Base-by-base conservation (phyloP, 2,888 invertebrate genomes). In the Sipunculus nudus region DNA sequence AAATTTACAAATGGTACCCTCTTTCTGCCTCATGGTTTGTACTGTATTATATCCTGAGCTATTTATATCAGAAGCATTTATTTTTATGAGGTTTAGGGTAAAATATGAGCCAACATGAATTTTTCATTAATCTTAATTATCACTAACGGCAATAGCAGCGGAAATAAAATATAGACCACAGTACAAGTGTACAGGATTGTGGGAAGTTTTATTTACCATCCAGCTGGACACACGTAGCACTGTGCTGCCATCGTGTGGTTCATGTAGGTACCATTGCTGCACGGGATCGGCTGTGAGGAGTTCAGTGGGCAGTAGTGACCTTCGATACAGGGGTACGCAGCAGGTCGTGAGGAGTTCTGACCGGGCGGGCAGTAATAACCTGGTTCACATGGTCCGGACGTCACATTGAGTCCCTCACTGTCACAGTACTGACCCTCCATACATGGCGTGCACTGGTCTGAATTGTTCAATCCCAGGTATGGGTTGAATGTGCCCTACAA, bases 141-240 rank as follows among this genome's bases (percentile, higher is more conserved):
- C n/a, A n/a, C n/a, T n/a, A n/a, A n/a, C n/a, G n/a, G n/a, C n/a
- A n/a, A n/a, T n/a, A n/a, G n/a, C n/a, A n/a, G n/a, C n/a, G n/a
- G n/a, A n/a, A n/a, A n/a, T n/a, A n/a, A n/a, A n/a, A n/a, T n/a
- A n/a, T n/a, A n/a, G n/a, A n/a, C n/a, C n/a, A n/a, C n/a, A n/a
- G n/a, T n/a, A n/a, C n/a, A n/a, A n/a, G n/a, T n/a, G n/a, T n/a
- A n/a, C n/a, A n/a, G n/a, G n/a, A n/a, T n/a, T n/a, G n/a, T n/a
- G n/a, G n/a, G n/a, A n/a, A n/a, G n/a, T n/a, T n/a, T n/a, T n/a
- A 52, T 76, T 65, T 63, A 79, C 78, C 78, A 80, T 67, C 80
- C 79, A 8, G 67, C 71, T 1, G 76, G 78, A 55, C 81, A 81
- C 23, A 64, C 70, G 53, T 77, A 76, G 58, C 81, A 80, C 35